phyloP scores from a whole-genome alignment of 1,140 invertebrate species.

The Ostrea edulis region DNA sequence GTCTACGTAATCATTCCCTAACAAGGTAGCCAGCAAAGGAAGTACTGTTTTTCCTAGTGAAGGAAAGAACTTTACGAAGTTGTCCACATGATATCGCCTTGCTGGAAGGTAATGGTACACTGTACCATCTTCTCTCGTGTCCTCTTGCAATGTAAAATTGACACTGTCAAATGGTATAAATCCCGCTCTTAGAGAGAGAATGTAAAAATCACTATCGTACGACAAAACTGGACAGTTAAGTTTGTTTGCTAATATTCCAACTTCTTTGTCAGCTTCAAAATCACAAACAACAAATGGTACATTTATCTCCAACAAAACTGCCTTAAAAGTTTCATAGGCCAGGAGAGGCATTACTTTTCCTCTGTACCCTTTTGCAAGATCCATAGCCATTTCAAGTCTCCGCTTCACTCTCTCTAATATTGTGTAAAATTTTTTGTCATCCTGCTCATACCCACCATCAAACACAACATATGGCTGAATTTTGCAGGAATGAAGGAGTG shows the following conservation, averaged over 20 bases:
- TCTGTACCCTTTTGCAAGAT: slow-evolving; percentile 63
- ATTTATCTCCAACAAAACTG: slow-evolving; percentile 84
- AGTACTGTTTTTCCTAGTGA: slow-evolving; percentile 85
- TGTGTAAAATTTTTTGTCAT: slow-evolving; percentile 87
- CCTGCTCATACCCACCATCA: slow-evolving; percentile 88
- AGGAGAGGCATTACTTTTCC: slow-evolving; percentile 79
- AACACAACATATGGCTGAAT: slow-evolving; percentile 89
- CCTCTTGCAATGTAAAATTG: slow-evolving; percentile 72
- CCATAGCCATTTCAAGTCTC: slow-evolving; percentile 81
- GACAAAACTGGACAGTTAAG: slow-evolving; percentile 91
- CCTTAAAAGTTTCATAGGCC: slow-evolving; percentile 86
- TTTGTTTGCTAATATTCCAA: slow-evolving; percentile 87
- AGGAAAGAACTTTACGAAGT: slow-evolving; percentile 85
- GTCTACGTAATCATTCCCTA: slow-evolving; percentile 94
- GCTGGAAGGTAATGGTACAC: slow-evolving; percentile 81
- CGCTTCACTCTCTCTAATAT: slow-evolving; percentile 83
- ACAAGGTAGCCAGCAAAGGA: slow-evolving; percentile 88
- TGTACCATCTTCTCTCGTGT: slow-evolving; percentile 54
- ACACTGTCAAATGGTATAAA: slow-evolving; percentile 90
- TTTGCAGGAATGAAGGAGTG: slow-evolving; percentile 86
- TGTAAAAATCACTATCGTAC: slow-evolving; percentile 95
- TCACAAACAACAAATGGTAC: slow-evolving; percentile 86
- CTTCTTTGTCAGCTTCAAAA: slow-evolving; percentile 92
- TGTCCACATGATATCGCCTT: slow-evolving; percentile 86
- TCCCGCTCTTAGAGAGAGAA: slow-evolving; percentile 86